These are phyloP conservation scores for Adelges cooleyi DNA, from an alignment of 1,140 invertebrate genomes.

Conservation along the genomic window DNA sequence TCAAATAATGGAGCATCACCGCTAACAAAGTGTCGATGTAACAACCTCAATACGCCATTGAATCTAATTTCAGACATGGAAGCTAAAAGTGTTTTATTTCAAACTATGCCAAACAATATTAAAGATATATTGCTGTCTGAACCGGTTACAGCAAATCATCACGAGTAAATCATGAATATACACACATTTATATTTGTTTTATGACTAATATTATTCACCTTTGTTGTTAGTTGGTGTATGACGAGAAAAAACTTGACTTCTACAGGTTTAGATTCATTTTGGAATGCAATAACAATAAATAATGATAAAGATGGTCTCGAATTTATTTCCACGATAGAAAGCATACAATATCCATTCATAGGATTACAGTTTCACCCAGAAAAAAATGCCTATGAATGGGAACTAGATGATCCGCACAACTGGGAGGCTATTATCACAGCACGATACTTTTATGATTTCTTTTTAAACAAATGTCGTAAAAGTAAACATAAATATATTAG, in stretches of 20 bases:
- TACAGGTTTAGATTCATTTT: constrained; percentile 36
- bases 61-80: constrained; percentile 54
- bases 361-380: constrained; percentile 85
- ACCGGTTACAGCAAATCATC: constrained; percentile 4
- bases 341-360: constrained; percentile 63
- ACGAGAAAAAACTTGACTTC: constrained; percentile 28
- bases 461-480: constrained; percentile 29
- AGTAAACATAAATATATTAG: constrained; percentile 22
- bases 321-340: constrained; percentile 59
- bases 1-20: constrained; percentile 47
- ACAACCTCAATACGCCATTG: constrained; percentile 55
- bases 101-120: not conserved
- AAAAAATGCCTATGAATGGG: constrained; percentile 75
- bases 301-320: constrained; percentile 49
- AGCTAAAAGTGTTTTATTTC: constrained; percentile 4
- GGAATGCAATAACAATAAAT: constrained; percentile 59
- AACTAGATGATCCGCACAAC: constrained; percentile 48
- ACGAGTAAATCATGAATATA: not conserved
- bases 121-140: not conserved
- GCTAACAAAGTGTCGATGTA: constrained; percentile 36
- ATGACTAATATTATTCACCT: no score
- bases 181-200: no score
- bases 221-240: constrained; percentile 31
- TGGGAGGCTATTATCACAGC: constrained; percentile 47
- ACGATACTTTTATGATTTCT: constrained; percentile 73